Conservation (phyloP, 2,797 vertebrate genomes). For the Alosa sapidissima region DNA sequence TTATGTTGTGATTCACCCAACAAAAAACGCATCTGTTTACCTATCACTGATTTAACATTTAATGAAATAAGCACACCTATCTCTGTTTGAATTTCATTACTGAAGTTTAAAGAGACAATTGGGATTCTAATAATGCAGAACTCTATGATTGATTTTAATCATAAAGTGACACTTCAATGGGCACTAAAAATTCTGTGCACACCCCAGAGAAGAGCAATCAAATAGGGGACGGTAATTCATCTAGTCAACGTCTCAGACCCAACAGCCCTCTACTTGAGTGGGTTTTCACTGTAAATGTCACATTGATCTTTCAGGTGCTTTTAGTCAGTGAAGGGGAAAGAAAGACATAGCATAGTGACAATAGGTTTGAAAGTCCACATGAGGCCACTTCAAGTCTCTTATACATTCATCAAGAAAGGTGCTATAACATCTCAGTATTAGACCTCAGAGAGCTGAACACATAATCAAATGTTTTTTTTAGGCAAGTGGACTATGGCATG, state of each 20-base stretch:
- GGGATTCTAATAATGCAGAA: constrained; percentile 40
- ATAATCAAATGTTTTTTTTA: background rate
- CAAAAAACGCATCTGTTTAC: constrained; percentile 37
- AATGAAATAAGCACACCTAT: constrained; percentile 19
- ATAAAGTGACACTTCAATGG: constrained; percentile 43
- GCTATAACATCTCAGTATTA: background rate
- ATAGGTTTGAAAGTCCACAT: background rate
- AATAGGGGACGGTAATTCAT: background rate
- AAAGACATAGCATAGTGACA: background rate
- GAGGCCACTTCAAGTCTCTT: background rate
- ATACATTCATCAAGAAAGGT: background rate
- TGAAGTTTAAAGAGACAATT: constrained; percentile 33
- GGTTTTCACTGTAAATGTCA: background rate
- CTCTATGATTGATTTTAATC: constrained; percentile 44
- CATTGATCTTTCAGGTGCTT: background rate
- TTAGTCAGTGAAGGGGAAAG: background rate
- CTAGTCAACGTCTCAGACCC: background rate
- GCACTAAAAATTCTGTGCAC: constrained; percentile 29
- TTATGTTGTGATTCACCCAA: constrained; percentile 33
- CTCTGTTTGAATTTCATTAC: constrained; percentile 43
- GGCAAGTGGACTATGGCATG: no score
- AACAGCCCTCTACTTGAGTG: background rate
- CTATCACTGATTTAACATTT: background rate
- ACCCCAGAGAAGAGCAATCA: constrained; percentile 21
- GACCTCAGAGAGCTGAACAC: background rate